phyloP scores from a whole-genome alignment of 35 echinoderm and acorn worm genomes.

The Diadema setosum region DNA sequence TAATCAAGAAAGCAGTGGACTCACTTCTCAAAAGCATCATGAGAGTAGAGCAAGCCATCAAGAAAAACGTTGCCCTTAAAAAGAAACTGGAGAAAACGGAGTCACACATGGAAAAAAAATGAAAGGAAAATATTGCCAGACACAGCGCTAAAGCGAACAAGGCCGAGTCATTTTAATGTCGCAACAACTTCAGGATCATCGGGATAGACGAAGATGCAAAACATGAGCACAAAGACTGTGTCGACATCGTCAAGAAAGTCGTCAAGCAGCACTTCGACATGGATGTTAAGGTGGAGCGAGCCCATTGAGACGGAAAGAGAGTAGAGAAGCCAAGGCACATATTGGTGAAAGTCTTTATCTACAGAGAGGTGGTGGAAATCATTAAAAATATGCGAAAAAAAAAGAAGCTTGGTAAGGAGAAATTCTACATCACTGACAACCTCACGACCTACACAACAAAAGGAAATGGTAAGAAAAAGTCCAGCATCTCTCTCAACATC shows the following conservation, averaged over 20 bases:
- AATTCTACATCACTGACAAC: constrained; percentile 13
- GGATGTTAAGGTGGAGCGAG: neutral
- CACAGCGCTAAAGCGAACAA: neutral
- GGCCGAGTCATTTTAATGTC: neutral
- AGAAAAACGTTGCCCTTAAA: neutral
- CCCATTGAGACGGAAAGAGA: constrained; percentile 6
- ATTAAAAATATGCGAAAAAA: too few species aligned
- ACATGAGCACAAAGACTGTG: neutral
- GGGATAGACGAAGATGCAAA: neutral
- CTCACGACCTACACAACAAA: constrained; percentile 42
- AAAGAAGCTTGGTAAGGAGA: neutral
- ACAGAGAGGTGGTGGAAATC: neutral
- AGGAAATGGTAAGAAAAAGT: constrained; percentile 21
- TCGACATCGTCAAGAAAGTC: neutral
- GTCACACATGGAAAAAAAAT: neutral
- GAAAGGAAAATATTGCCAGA: neutral
- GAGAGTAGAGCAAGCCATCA: too few species aligned
- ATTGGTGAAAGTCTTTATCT: neutral
- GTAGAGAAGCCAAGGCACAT: neutral
- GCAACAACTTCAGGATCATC: neutral
- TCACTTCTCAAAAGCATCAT: too few species aligned
- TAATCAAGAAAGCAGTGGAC: too few species aligned
- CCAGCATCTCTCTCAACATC: neutral
- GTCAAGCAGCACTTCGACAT: neutral
- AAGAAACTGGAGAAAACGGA: neutral